A percentile compares a stretch with the other conserved stretches of the same genome.
phyloP scores from a whole-genome alignment of 2,797 vertebrate species.

The Notamacropus eugenii region DNA sequence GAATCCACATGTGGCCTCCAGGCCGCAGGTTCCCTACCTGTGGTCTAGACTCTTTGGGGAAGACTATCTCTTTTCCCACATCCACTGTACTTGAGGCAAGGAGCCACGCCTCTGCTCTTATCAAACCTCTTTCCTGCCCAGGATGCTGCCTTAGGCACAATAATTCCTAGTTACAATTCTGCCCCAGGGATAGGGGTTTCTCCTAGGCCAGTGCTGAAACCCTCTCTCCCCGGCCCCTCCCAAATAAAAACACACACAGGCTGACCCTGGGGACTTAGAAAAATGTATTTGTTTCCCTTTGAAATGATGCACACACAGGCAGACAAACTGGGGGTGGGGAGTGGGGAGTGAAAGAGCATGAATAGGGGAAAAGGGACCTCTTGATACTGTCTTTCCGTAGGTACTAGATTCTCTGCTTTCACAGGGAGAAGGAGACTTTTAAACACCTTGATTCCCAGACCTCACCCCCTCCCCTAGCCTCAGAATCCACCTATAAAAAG shows the following conservation, averaged over 20 bases:
- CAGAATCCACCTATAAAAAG: constrained; percentile 48
- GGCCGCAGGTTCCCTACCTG: too few species aligned
- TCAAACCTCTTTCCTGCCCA: neutral
- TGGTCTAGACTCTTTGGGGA: neutral
- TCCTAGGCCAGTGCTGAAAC: neutral
- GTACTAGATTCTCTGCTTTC: neutral
- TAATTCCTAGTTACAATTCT: neutral
- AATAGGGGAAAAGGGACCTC: neutral
- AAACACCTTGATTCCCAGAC: neutral
- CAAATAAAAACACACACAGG: neutral
- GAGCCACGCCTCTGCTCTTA: neutral
- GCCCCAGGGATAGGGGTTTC: neutral
- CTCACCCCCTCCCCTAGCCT: constrained; percentile 12
- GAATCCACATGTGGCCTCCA: too few species aligned
- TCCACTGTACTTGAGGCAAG: neutral
- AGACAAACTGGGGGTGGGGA: neutral
- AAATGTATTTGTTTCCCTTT: constrained; percentile 77
- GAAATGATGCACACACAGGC: constrained; percentile 67
- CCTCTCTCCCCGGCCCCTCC: neutral
- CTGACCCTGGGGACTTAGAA: constrained; percentile 68
- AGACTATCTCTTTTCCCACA: neutral
- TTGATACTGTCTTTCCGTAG: neutral
- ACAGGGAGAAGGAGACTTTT: neutral
- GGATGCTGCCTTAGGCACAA: neutral
- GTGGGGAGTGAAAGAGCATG: neutral